Evolutionary conservation across 2,797 vertebrate species (phyloP).

Genomic region (Scyliorhinus canicula): DNA sequence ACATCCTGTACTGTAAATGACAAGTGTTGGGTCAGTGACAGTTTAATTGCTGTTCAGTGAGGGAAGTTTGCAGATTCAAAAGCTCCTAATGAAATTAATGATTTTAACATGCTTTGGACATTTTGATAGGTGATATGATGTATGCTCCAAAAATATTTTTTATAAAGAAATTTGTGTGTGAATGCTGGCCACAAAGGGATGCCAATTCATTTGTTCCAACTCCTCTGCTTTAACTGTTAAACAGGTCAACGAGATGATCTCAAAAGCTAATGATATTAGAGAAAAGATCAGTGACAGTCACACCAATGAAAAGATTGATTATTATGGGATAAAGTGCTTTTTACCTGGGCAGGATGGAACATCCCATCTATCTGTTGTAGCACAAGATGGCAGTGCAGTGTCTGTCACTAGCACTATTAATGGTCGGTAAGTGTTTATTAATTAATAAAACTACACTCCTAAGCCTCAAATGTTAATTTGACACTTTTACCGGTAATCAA

Average conservation of each 20-base stretch:
- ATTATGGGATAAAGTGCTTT: slow-evolving; percentile 27
- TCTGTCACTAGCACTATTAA: slow-evolving; percentile 39
- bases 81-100: not conserved
- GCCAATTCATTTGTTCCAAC: not conserved
- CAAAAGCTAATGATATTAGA: slow-evolving; percentile 30
- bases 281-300: not conserved
- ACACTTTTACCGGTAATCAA: not conserved
- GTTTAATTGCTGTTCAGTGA: not conserved
- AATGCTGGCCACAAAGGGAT: not conserved
- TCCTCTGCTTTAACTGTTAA: not conserved
- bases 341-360: slow-evolving; percentile 23
- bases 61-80: not conserved
- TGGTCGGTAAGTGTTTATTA: not conserved
- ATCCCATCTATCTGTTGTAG: slow-evolving; percentile 26
- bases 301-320: not conserved
- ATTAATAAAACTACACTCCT: not conserved
- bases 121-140: not conserved
- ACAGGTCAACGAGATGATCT: slow-evolving; percentile 13
- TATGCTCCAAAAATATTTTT: not conserved
- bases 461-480: not conserved
- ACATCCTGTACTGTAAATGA: not conserved
- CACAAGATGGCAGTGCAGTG: slow-evolving; percentile 37
- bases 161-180: not conserved
- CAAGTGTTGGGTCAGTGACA: not conserved
- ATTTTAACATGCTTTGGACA: not conserved